Evolutionary conservation across 2,888 invertebrate genomes (phyloP).

Genomic region (Loripinus fragilis): DNA sequence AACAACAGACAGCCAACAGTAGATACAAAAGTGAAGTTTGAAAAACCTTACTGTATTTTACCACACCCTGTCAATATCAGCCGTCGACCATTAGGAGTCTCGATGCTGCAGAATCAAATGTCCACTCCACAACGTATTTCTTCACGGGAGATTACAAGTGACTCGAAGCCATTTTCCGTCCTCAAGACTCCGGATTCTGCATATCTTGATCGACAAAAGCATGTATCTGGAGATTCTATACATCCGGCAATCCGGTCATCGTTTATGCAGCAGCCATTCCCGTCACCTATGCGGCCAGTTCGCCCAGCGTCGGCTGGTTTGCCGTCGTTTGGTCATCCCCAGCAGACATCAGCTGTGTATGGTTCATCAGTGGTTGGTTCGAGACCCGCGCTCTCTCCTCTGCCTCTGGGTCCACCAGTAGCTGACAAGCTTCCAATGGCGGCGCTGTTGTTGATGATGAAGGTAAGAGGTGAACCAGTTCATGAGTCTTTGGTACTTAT

Average conservation of each 20-base stretch:
- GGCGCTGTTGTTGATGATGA: conserved; percentile 49
- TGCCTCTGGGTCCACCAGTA: not conserved
- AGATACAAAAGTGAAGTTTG: too few relatives aligned
- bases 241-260: not conserved
- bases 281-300: not conserved
- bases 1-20: not conserved
- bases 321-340: not conserved
- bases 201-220: not conserved
- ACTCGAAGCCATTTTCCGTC: not conserved
- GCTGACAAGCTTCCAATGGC: conserved; percentile 41
- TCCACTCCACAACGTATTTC: not conserved
- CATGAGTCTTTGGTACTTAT: too few relatives aligned
- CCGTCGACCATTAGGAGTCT: conserved; percentile 51
- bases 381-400: conserved; percentile 1
- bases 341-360: too few relatives aligned
- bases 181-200: not conserved
- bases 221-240: not conserved
- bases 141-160: not conserved
- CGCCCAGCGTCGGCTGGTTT: not conserved
- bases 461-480: conserved; percentile 44
- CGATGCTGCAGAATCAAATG: conserved; percentile 45
- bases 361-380: not conserved
- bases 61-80: not conserved
- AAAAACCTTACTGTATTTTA: too few relatives aligned
- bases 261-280: not conserved